These are phyloP conservation scores for Spatula clypeata DNA, from an alignment of 2,797 vertebrate species.

Conservation along the genomic window DNA sequence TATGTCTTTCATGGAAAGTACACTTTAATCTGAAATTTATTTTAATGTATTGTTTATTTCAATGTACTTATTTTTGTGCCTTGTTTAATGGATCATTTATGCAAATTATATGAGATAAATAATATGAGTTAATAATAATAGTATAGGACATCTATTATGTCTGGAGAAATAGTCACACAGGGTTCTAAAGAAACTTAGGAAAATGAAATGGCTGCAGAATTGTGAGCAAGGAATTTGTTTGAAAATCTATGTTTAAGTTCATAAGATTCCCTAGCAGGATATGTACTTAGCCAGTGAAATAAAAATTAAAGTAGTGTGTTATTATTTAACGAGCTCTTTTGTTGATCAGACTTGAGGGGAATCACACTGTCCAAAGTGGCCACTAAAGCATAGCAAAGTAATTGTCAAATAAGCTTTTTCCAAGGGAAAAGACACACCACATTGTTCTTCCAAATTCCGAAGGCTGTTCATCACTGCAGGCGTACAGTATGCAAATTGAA, in stretches of 20 bases:
- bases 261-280: not conserved
- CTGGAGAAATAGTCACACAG: not conserved
- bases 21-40: not conserved
- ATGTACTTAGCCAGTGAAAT: not conserved
- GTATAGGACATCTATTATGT: not conserved
- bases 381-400: not conserved
- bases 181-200: not conserved
- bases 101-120: not conserved
- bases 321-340: not conserved
- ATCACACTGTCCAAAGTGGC: not conserved
- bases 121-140: not conserved
- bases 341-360: not conserved
- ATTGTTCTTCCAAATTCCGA: not conserved
- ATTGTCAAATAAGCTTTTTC: not conserved
- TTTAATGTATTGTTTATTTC: not conserved
- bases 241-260: not conserved
- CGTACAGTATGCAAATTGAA: not conserved
- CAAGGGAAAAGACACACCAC: not conserved
- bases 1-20: not conserved
- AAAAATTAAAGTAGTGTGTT: not conserved
- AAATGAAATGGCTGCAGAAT: not conserved
- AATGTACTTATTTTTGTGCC: not conserved
- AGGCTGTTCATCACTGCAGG: not conserved
- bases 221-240: not conserved
- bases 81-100: not conserved